Evolutionary conservation across 30 jellyfish, hydroid and myxozoan species (phyloP).

Genomic region (Chironex yamaguchii): DNA sequence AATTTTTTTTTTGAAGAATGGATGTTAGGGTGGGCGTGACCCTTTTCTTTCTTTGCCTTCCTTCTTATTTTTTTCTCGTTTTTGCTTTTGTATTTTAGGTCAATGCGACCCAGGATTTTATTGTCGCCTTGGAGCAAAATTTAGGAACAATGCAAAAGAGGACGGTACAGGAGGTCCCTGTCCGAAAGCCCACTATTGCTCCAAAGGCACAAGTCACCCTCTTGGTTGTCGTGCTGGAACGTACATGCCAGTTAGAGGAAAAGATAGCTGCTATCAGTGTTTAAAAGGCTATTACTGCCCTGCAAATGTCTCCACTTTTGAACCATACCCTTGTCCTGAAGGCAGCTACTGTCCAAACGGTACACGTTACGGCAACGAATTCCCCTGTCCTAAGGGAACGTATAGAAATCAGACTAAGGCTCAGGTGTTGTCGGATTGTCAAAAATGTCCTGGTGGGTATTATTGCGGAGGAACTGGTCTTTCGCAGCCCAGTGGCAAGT

Average conservation of each 20-base stretch:
- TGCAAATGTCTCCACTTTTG: conserved; percentile 81
- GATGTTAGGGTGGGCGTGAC: no score
- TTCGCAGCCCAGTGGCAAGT: conserved; percentile 68
- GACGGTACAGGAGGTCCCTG: conserved; percentile 98
- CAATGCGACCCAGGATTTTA: conserved; percentile 92
- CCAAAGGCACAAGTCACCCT: conserved; percentile 88
- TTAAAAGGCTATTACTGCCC: conserved; percentile 93
- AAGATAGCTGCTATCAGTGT: conserved; percentile 73
- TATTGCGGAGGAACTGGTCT: conserved; percentile 87
- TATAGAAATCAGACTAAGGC: conserved; percentile 83
- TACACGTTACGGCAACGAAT: conserved; percentile 75
- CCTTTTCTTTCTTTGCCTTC: not conserved
- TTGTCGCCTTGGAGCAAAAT: conserved; percentile 87
- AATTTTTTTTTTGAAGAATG: no score
- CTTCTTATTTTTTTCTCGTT: not conserved
- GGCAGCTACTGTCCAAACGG: conserved; percentile 96
- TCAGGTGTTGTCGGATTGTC: conserved; percentile 71
- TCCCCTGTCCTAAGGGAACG: conserved; percentile 93
- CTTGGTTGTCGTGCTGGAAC: conserved; percentile 89
- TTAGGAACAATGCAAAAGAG: conserved; percentile 77
- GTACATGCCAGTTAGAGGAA: conserved; percentile 90
- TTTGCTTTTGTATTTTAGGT: conserved; percentile 48
- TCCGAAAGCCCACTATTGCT: conserved; percentile 91
- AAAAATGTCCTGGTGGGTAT: conserved; percentile 79
- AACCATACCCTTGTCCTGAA: conserved; percentile 84